Base-by-base conservation (phyloP, 1,140 invertebrate genomes). In the Plodia interpunctella region DNA sequence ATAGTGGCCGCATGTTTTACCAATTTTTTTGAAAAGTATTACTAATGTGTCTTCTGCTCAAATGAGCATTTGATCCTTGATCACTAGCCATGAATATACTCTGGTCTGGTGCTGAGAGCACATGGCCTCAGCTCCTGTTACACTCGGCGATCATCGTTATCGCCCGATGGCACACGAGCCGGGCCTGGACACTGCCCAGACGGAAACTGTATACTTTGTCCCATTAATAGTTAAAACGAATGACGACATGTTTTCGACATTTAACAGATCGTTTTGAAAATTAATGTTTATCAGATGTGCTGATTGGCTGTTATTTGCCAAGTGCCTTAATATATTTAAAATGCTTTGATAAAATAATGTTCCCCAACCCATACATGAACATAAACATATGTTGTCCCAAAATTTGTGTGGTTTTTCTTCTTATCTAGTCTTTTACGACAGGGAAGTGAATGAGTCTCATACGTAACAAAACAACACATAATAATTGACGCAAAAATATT, bases 91-190 rank as follows among this genome's bases (percentile, higher is more conserved):
- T 32, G 9, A 32, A 32, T 10, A 44, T 1, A n/a, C 38, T 44
- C 13, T 44, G 38, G 38, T 44, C 38, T 44, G 38, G 32, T 10
- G 38, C 38, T 0, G 30, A 32, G 10, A 18, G 57, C 60, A 63
- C 50, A 67, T 67, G 61, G 60, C 61, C 55, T 38, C 57, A 57
- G 57, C 18, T 66, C 60, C 35, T 55, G 54, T 66, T 66, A 62
- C 64, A 62, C 55, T 25, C n/a, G n/a, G 51, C 38, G 13, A 15
- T 15, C 38, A 44, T n/a, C 38, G 2, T 44, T 44, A 44, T 44
- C 38, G 6, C 30, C 53, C 50, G 53, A 57, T 62, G 50, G 49
- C 49, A 62, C 52, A 0, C n/a, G 53, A 25, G 13, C 6, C 50
- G 5, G 52, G n/a, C 15, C 25, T 54, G 52, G 38, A 44, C 38